These are phyloP conservation scores for Clarias platycephalus DNA, from an alignment of 2,797 vertebrate species.

Conservation along the genomic window DNA sequence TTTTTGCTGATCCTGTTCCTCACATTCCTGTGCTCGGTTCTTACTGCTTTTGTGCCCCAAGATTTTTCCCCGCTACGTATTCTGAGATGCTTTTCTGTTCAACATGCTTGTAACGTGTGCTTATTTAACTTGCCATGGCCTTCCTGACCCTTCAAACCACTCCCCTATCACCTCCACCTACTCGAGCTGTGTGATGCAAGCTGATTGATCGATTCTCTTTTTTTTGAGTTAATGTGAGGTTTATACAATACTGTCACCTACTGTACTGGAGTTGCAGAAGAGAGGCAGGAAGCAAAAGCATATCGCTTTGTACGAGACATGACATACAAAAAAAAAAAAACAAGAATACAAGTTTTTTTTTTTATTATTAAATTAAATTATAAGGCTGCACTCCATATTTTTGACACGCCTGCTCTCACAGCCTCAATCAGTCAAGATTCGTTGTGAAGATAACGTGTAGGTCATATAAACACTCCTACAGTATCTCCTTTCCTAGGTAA, in stretches of 20 bases:
- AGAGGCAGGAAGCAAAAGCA: too few species aligned
- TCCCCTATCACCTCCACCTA: neutral
- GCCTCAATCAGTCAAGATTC: neutral
- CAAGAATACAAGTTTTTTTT: too few species aligned
- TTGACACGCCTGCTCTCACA: neutral
- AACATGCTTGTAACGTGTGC: neutral
- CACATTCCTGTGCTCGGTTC: neutral
- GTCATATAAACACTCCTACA: neutral
- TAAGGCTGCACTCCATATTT: too few species aligned
- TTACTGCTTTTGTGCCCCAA: neutral
- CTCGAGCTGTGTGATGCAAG: too few species aligned
- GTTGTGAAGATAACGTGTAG: neutral
- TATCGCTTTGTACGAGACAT: too few species aligned
- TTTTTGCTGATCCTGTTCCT: neutral
- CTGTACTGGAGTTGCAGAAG: too few species aligned
- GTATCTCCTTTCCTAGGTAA: neutral
- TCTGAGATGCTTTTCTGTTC: neutral
- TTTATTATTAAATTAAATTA: too few species aligned
- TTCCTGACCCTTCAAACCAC: neutral
- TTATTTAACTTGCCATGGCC: neutral
- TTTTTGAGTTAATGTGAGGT: too few species aligned
- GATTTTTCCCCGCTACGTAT: neutral
- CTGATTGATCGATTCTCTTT: too few species aligned
- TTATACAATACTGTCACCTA: too few species aligned
- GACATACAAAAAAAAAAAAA: too few species aligned